Conservation (phyloP, 2,797 vertebrate species). For the Smutsia gigantea region DNA sequence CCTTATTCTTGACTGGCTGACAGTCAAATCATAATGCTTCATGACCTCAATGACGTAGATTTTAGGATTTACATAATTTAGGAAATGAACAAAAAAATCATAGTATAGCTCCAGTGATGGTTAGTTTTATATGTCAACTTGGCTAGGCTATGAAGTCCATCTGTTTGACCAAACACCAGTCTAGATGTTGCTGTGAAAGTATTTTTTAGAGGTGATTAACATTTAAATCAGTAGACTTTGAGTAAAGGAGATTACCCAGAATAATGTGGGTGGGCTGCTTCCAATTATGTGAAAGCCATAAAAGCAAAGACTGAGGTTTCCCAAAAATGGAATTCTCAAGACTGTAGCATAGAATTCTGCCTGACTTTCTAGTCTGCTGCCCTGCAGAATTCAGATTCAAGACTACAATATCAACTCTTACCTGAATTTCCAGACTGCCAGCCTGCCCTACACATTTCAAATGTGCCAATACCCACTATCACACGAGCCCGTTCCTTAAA, state of each 20-base stretch:
- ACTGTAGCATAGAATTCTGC: not conserved
- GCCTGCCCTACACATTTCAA: not conserved
- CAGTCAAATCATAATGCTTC: conserved; percentile 11
- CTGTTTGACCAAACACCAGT: not conserved
- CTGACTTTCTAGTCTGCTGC: not conserved
- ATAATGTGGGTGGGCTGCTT: not conserved
- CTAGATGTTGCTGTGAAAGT: not conserved
- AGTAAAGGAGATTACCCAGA: not conserved
- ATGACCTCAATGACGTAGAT: not conserved
- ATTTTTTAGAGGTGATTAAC: conserved; percentile 25
- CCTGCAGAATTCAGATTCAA: not conserved
- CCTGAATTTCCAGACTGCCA: not conserved
- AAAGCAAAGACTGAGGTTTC: conserved; percentile 8
- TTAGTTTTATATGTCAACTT: not conserved
- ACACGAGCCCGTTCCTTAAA: not conserved
- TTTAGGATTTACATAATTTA: not conserved
- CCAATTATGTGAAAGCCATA: not conserved
- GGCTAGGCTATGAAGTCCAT: not conserved
- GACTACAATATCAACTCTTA: not conserved
- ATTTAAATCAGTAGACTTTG: not conserved
- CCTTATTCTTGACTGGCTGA: conserved; percentile 17
- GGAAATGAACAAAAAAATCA: not conserved
- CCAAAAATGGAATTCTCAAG: not conserved
- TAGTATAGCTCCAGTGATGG: not conserved
- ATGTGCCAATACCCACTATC: not conserved